Evolutionary conservation across 2,888 invertebrate genomes (phyloP).

Genomic region (Caenorhabditis sp.): DNA sequence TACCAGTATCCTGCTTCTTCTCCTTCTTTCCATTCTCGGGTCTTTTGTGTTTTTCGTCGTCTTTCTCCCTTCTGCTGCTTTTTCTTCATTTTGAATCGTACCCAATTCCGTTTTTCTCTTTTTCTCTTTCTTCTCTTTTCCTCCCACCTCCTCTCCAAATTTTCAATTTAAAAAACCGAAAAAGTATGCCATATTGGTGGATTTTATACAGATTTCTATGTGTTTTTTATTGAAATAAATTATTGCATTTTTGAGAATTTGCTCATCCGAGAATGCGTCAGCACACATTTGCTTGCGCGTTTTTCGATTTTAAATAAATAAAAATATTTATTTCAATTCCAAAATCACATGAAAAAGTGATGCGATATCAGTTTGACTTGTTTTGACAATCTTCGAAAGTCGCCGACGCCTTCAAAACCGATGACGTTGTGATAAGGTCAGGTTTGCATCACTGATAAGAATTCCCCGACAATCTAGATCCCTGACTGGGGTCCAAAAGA

Average conservation of each 20-base stretch:
- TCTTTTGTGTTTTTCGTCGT: constrained; percentile 28
- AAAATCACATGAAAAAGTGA: too few relatives aligned
- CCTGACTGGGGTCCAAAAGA: too few relatives aligned
- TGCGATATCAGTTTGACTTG: neutral
- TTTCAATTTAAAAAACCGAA: constrained; percentile 18
- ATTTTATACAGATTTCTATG: constrained; percentile 47
- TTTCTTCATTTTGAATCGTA: neutral
- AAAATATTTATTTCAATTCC: too few relatives aligned
- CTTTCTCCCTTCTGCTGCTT: constrained; percentile 14
- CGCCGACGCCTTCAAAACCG: too few relatives aligned
- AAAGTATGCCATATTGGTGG: constrained; percentile 72
- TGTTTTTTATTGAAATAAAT: neutral
- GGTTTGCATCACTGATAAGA: neutral
- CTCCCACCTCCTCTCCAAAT: too few relatives aligned
- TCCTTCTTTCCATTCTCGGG: constrained; percentile 59
- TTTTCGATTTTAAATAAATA: too few relatives aligned
- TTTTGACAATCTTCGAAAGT: neutral
- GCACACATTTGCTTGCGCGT: too few relatives aligned
- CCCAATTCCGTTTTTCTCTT: constrained; percentile 19
- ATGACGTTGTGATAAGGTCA: neutral
- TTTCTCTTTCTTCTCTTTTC: neutral
- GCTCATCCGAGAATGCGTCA: too few relatives aligned
- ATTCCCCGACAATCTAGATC: neutral
- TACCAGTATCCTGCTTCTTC: constrained; percentile 23
- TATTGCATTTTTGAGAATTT: too few relatives aligned